Percentiles rank a stretch among this genome's conserved stretches.
phyloP scores from a whole-genome alignment of 1,140 invertebrate species.

The Solen grandis region DNA sequence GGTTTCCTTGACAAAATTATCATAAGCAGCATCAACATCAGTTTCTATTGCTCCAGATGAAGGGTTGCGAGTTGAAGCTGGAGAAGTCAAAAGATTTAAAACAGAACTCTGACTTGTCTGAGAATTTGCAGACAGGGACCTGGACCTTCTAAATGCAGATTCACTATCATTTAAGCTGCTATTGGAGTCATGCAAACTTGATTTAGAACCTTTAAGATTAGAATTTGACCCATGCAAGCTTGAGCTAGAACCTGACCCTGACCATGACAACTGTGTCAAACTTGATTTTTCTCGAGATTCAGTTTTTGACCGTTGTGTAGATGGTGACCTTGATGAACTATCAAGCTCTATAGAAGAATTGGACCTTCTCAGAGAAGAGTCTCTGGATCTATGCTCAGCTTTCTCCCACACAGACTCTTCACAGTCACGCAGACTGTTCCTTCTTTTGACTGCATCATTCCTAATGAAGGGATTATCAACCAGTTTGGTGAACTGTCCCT shows the following conservation, averaged over 20 bases:
- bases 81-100: slow-evolving; percentile 29
- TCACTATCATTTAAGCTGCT: slow-evolving; percentile 14
- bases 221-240: slow-evolving; percentile 30
- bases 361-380: slow-evolving; percentile 43
- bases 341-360: slow-evolving; percentile 21
- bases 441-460: slow-evolving; percentile 38
- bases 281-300: slow-evolving; percentile 38
- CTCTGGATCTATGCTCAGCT: slow-evolving; percentile 38
- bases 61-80: slow-evolving; percentile 1
- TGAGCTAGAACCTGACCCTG: slow-evolving; percentile 42
- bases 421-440: slow-evolving; percentile 26
- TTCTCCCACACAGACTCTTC: slow-evolving; percentile 54
- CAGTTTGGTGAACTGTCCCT: slow-evolving; percentile 50
- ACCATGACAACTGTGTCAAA: slow-evolving; percentile 38
- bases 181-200: slow-evolving; percentile 32
- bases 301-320: slow-evolving; percentile 20
- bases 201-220: slow-evolving; percentile 20
- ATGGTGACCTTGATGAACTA: neutral
- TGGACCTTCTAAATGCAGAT: slow-evolving; percentile 16
- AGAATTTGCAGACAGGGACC: slow-evolving; percentile 16
- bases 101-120: slow-evolving; percentile 19
- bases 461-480: slow-evolving; percentile 55
- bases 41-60: slow-evolving; percentile 32
- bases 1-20: slow-evolving; percentile 16
- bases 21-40: slow-evolving; percentile 48